Percentiles rank a stretch among this genome's conserved stretches.
These are phyloP conservation scores for Cossypha niveicapilla DNA, from an alignment of 2,797 vertebrate species.

Conservation along the genomic window DNA sequence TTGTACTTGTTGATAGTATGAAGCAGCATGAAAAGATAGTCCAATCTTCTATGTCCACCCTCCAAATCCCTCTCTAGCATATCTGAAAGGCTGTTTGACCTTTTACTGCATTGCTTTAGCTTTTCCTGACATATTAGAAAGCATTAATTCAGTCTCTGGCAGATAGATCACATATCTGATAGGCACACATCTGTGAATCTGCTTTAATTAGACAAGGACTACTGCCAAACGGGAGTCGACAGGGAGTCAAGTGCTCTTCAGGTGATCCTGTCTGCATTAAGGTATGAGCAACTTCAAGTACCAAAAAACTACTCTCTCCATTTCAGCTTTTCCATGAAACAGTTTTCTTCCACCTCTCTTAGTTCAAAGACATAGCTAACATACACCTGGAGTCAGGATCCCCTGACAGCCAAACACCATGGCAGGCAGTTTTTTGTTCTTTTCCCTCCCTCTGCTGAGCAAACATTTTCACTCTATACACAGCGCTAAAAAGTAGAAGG, in stretches of 20 bases:
- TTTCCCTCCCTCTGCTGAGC: accelerated
- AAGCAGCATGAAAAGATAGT: neutral
- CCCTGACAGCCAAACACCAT: neutral
- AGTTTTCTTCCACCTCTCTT: neutral
- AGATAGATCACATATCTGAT: neutral
- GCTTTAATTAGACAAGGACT: neutral
- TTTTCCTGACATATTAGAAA: neutral
- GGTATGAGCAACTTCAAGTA: neutral
- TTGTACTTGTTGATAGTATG: neutral
- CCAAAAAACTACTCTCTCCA: neutral
- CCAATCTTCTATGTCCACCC: accelerated
- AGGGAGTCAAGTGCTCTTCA: neutral
- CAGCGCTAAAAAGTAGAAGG: neutral
- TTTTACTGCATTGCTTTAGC: neutral
- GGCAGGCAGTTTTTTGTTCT: neutral
- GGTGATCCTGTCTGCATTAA: neutral
- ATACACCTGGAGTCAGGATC: neutral
- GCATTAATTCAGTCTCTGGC: neutral
- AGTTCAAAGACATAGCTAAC: neutral
- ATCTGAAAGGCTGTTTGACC: neutral
- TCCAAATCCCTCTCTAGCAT: neutral
- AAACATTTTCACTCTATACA: neutral
- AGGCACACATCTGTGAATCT: neutral
- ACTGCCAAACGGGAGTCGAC: neutral
- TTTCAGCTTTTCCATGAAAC: neutral